phyloP scores from a whole-genome alignment of 2,888 invertebrate species.

The Euplagia quadripunctaria region DNA sequence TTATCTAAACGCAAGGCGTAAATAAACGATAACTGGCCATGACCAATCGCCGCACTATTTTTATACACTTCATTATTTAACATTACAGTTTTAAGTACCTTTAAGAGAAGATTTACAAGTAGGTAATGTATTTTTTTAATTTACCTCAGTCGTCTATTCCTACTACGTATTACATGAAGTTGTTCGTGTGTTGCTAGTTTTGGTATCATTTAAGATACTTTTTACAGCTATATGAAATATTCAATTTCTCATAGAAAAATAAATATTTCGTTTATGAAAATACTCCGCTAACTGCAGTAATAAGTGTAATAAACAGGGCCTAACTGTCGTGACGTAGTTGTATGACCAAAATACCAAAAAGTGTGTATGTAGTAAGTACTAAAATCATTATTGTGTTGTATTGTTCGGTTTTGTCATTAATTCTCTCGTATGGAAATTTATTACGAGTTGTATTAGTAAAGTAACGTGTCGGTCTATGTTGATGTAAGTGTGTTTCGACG shows the following conservation, averaged over 20 bases:
- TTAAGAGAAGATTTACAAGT: constrained; percentile 61
- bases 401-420: constrained; percentile 52
- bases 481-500: constrained; percentile 36
- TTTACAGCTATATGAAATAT: constrained; percentile 53
- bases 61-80: constrained; percentile 70
- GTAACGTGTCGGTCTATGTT: constrained; percentile 37
- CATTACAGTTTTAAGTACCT: constrained; percentile 65
- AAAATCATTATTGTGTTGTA: constrained; percentile 62
- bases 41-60: constrained; percentile 70
- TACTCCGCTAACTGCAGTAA: constrained; percentile 55
- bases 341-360: constrained; percentile 73
- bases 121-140: constrained; percentile 64
- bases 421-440: constrained; percentile 27
- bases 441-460: constrained; percentile 36
- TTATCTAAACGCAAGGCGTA: constrained; percentile 73
- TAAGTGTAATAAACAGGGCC: constrained; percentile 64
- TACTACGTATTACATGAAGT: constrained; percentile 68
- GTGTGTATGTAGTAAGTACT: constrained; percentile 69
- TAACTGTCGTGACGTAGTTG: constrained; percentile 73
- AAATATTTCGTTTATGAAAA: constrained; percentile 51
- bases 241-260: constrained; percentile 55
- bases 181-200: constrained; percentile 67
- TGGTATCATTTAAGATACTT: constrained; percentile 71
- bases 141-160: constrained; percentile 81
- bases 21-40: constrained; percentile 62